Base-by-base conservation (phyloP, 37 sponge, comb jelly and placozoan species). In the Eunapius fragilis region DNA sequence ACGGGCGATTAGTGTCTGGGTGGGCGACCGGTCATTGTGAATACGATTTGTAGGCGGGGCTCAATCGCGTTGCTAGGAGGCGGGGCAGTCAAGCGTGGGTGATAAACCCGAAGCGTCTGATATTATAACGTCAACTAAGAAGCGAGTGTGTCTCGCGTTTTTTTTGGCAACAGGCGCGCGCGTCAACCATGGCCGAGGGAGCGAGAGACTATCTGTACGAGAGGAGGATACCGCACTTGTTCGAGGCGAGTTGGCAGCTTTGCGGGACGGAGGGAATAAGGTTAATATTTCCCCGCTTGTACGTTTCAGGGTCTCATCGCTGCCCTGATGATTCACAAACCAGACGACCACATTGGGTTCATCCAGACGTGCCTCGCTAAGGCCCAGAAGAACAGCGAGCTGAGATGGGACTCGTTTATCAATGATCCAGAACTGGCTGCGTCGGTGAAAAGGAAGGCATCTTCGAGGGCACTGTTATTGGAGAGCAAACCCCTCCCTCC, bases 221-320 rank as follows among this genome's bases (percentile, higher is more conserved):
- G 45, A 78, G 82, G 41, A 84, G 86, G 17, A 90, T 92, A 19
- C 93, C 93, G 13, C 69, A 77, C 31, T 83, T 92, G 5, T 90
- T 92, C 45, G 93, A 92, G 82, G 93, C 91, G 31, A 25, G 90
- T 24, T n/a, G 28, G 30, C 80, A 73, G 1, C 71, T 4, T 71
- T 58, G 19, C 41, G 6, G 3, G 41, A n/a, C n/a, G n/a, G n/a
- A n/a, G n/a, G n/a, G n/a, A n/a, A n/a, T n/a, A n/a, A n/a, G n/a
- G n/a, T n/a, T 11, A 73, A n/a, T 23, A 48, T 30, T 31, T 69
- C 0, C 48, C n/a, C 5, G 5, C 11, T 4, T 6, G 74, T 30
- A n/a, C n/a, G n/a, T n/a, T 67, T 28, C 58, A 92, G 93, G 91
- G 93, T 50, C 47, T 92, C 30, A 47, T 92, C 47, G 71, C 93